Percentiles rank a stretch among this genome's conserved stretches.
Conservation (phyloP, 92 coral and sea anemone genomes). For the Parazoanthus atlanticus region DNA sequence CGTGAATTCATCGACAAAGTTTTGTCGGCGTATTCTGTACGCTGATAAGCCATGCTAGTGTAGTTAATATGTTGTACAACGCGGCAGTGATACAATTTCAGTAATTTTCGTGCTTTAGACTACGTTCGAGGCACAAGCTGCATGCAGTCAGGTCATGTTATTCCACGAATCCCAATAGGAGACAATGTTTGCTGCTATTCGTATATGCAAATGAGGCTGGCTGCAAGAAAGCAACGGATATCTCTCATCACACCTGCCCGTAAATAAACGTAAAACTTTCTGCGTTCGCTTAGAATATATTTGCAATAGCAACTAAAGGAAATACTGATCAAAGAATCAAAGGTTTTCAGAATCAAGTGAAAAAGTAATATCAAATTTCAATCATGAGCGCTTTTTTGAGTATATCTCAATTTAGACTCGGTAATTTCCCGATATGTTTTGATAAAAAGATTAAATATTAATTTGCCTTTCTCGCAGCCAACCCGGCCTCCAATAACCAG, state of each 20-base stretch:
- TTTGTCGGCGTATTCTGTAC: constrained; percentile 89
- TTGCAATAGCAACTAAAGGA: background rate
- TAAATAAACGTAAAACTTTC: constrained; percentile 3
- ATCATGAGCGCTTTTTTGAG: background rate
- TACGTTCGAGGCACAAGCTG: background rate
- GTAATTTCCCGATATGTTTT: constrained; percentile 3
- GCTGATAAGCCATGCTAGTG: constrained; percentile 78
- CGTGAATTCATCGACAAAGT: constrained; percentile 82
- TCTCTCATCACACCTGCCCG: constrained; percentile 12
- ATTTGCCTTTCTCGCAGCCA: background rate
- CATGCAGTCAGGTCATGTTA: background rate
- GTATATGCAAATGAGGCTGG: constrained; percentile 37
- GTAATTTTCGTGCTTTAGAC: background rate
- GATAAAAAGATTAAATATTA: constrained; percentile 25
- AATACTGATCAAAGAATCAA: background rate
- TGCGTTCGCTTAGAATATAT: background rate
- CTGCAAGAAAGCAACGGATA: constrained; percentile 12
- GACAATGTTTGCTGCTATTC: background rate
- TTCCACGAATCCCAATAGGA: background rate
- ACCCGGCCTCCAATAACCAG: background rate
- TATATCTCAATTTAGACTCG: constrained; percentile 2
- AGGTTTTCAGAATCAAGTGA: background rate
- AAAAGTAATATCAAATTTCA: background rate
- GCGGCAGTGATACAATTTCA: background rate
- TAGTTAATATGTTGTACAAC: background rate